Conservation (phyloP, 2,888 invertebrate genomes). For the Trichopoda pennipes region DNA sequence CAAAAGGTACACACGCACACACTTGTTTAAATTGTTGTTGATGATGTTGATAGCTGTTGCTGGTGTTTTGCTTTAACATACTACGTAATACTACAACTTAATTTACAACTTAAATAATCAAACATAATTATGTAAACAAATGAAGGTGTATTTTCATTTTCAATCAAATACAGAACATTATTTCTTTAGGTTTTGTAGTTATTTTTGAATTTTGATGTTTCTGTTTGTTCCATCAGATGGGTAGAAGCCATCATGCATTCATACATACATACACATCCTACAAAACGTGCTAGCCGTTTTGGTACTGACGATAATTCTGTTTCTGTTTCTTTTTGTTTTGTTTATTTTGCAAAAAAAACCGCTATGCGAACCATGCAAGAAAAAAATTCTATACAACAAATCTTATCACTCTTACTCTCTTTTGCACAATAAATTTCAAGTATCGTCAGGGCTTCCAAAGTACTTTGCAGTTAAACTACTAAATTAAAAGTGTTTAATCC, state of each 20-base stretch:
- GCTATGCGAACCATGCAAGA: slow-evolving; percentile 56
- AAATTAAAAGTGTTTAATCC: too few species aligned
- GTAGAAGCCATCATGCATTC: not conserved
- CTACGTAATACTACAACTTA: slow-evolving; percentile 52
- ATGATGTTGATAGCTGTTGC: not conserved
- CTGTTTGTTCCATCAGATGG: slow-evolving; percentile 37
- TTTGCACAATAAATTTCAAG: slow-evolving; percentile 40
- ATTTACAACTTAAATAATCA: slow-evolving; percentile 40
- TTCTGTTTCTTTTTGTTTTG: slow-evolving; percentile 37
- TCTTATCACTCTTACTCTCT: slow-evolving; percentile 69
- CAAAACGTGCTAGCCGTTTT: slow-evolving; percentile 19
- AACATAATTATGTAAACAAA: slow-evolving; percentile 53
- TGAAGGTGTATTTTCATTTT: slow-evolving; percentile 67
- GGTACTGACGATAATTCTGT: slow-evolving; percentile 35
- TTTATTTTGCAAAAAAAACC: slow-evolving; percentile 61
- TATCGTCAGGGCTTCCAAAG: slow-evolving; percentile 22
- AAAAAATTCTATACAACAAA: slow-evolving; percentile 44
- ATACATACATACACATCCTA: not conserved
- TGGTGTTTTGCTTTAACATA: slow-evolving; percentile 2
- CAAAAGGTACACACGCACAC: slow-evolving; percentile 15
- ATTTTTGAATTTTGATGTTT: slow-evolving; percentile 31
- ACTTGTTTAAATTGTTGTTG: slow-evolving; percentile 28
- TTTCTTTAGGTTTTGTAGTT: slow-evolving; percentile 37
- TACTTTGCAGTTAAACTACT: too few species aligned
- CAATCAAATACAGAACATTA: slow-evolving; percentile 60